These are phyloP conservation scores for Lordiphosa stackelbergi DNA, from an alignment of 1,140 invertebrate genomes.

Conservation along the genomic window DNA sequence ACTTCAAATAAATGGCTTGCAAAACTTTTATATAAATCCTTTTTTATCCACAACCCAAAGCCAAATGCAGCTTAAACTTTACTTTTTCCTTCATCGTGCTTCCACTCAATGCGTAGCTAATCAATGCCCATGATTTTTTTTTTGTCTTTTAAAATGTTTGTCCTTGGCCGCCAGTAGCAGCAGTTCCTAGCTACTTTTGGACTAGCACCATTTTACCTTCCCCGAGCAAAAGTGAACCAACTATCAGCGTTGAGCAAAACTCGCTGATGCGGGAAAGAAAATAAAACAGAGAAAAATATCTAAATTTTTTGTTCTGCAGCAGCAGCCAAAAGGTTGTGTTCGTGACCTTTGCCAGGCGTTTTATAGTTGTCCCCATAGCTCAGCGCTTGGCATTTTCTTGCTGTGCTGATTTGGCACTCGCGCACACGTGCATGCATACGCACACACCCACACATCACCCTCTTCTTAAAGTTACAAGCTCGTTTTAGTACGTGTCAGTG, in stretches of 20 bases:
- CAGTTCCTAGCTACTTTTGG: constrained; percentile 41
- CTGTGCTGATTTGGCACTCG: constrained; percentile 61
- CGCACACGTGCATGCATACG: constrained; percentile 9
- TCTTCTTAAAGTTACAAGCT: constrained; percentile 40
- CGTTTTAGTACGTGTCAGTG: constrained; percentile 45
- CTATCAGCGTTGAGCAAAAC: constrained; percentile 70
- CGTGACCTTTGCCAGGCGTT: constrained; percentile 68
- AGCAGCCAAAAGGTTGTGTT: constrained; percentile 69
- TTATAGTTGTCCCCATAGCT: constrained; percentile 65
- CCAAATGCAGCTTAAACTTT: constrained; percentile 3
- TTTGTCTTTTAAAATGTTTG: constrained; percentile 6
- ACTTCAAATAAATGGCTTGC: not conserved
- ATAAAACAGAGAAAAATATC: constrained; percentile 39
- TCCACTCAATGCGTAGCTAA: constrained; percentile 41
- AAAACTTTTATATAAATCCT: not conserved
- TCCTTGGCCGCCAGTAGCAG: constrained; percentile 1
- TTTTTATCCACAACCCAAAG: not conserved
- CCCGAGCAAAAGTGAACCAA: constrained; percentile 22
- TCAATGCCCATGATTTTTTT: constrained; percentile 48
- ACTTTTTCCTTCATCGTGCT: constrained; percentile 10
- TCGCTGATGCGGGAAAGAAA: constrained; percentile 58
- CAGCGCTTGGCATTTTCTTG: constrained; percentile 57
- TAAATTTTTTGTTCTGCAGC: constrained; percentile 40
- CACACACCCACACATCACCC: constrained; percentile 4
- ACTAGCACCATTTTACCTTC: constrained; percentile 17